phyloP scores from a whole-genome alignment of 2,113 vertebrate genomes.

The Mastomys natalensis region DNA sequence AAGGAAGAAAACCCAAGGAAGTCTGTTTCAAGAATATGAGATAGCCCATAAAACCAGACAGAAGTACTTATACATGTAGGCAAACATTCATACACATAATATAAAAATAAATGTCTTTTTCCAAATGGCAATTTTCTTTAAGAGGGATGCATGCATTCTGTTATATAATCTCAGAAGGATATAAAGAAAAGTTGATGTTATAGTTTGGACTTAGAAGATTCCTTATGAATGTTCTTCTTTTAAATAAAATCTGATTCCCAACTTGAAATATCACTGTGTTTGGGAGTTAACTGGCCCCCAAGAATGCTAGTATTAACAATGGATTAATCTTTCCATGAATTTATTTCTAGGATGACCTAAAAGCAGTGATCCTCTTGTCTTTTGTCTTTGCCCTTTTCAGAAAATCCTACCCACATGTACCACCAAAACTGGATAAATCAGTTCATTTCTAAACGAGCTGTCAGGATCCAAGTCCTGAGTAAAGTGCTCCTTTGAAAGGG shows the following conservation, averaged over 20 bases:
- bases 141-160: neutral
- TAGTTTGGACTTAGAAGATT: neutral
- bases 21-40: neutral
- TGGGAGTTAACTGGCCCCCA: too few species aligned
- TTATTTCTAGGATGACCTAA: neutral
- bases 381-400: neutral
- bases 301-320: neutral
- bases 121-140: neutral
- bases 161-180: neutral
- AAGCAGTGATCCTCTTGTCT: neutral
- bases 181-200: neutral
- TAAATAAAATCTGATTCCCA: neutral
- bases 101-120: neutral
- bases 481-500: neutral
- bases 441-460: neutral
- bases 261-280: neutral
- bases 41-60: neutral
- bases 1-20: neutral
- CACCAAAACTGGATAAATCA: neutral
- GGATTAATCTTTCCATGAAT: neutral
- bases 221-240: neutral
- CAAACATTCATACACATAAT: neutral
- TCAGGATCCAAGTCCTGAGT: too few species aligned
- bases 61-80: too few species aligned
- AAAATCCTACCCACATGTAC: neutral